Conservation (phyloP, 2,797 vertebrate species). For the Kryptopterus vitreolus region DNA sequence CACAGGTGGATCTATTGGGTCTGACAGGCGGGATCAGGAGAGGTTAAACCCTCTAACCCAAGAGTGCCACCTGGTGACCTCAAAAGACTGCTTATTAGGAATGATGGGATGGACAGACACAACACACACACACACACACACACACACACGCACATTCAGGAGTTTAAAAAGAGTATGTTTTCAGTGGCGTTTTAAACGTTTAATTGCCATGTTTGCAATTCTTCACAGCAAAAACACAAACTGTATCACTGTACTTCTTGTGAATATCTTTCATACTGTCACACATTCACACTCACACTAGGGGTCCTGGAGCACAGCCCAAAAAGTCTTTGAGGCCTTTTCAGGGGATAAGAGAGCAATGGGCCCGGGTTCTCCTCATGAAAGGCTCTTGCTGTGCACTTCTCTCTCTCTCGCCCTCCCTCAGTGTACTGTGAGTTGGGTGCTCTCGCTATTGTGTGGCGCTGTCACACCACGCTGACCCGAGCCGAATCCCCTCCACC, state of each 20-base stretch:
- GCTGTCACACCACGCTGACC: conserved; percentile 62
- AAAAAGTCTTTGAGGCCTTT: conserved; percentile 50
- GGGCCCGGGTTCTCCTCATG: conserved; percentile 40
- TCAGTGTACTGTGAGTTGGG: conserved; percentile 61
- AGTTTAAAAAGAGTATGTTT: not conserved
- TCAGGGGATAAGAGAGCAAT: conserved; percentile 29
- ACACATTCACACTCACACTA: conserved; percentile 33
- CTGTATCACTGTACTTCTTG: conserved; percentile 9
- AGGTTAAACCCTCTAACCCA: conserved; percentile 66
- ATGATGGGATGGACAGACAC: conserved; percentile 16
- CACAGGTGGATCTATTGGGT: conserved; percentile 52
- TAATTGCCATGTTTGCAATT: not conserved
- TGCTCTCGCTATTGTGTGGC: conserved; percentile 66
- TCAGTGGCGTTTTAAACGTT: not conserved
- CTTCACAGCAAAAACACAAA: conserved; percentile 15
- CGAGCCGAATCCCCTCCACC: conserved; percentile 49
- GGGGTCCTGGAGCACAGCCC: conserved; percentile 44
- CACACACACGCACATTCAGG: conserved; percentile 22
- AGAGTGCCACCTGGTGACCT: conserved; percentile 66
- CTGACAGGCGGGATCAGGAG: conserved; percentile 66
- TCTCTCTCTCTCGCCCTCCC: no score
- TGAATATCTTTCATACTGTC: conserved; percentile 46
- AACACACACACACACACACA: no score
- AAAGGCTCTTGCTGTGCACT: conserved; percentile 57
- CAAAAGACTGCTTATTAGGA: conserved; percentile 53